phyloP scores from a whole-genome alignment of 92 coral and sea anemone genomes.

The Hydrozoanthus gracilis region DNA sequence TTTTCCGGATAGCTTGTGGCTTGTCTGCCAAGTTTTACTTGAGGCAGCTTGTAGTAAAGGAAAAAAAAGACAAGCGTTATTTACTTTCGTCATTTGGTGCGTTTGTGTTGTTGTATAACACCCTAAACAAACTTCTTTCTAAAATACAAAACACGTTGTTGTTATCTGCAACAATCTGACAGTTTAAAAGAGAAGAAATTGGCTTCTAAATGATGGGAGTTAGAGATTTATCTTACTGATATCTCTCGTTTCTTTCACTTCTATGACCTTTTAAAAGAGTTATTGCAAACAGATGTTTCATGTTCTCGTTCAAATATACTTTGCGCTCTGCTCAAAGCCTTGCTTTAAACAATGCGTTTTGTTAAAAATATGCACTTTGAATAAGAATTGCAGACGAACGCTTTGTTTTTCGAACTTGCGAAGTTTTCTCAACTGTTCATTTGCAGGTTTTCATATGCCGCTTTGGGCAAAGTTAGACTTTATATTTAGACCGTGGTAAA shows the following conservation, averaged over 20 bases:
- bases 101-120: background rate
- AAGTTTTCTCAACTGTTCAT: background rate
- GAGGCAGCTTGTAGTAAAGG: background rate
- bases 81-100: background rate
- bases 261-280: slow-evolving; percentile 24
- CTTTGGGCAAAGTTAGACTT: background rate
- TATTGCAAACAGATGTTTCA: background rate
- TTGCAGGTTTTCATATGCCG: background rate
- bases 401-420: background rate
- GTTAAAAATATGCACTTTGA: background rate
- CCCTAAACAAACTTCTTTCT: background rate
- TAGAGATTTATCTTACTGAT: slow-evolving; percentile 24
- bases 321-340: background rate
- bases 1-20: background rate
- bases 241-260: slow-evolving; percentile 10
- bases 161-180: slow-evolving; percentile 16
- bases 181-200: slow-evolving; percentile 19
- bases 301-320: background rate
- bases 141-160: background rate
- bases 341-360: background rate
- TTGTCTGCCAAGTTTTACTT: slow-evolving; percentile 16
- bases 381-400: background rate
- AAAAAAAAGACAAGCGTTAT: background rate
- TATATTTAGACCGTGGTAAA: background rate
- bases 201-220: slow-evolving; percentile 12